A percentile compares a stretch with the other conserved stretches of the same genome.
Conservation (phyloP, 2,888 invertebrate species). For the Drosophila subquinaria region DNA sequence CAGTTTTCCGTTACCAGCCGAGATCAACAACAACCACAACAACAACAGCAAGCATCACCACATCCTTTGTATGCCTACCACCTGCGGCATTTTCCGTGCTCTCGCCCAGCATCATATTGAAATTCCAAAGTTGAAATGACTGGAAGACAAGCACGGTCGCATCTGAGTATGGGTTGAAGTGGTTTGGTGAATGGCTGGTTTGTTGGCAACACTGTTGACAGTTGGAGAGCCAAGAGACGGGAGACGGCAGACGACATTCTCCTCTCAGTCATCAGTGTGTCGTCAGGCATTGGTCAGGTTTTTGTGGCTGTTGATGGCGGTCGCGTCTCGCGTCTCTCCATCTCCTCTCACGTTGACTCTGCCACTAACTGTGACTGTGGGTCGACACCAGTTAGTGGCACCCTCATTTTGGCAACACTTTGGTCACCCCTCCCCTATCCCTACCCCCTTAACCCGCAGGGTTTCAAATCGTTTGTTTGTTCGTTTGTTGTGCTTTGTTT, state of each 20-base stretch:
- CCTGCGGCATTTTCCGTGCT: conserved; percentile 61
- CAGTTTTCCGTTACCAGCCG: neutral
- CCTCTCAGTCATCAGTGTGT: conserved; percentile 48
- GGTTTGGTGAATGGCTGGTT: conserved; percentile 35
- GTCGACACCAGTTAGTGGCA: conserved; percentile 54
- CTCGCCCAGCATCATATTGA: conserved; percentile 68
- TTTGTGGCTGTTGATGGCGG: conserved; percentile 51
- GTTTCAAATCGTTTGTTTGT: conserved; percentile 37
- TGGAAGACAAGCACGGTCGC: conserved; percentile 52
- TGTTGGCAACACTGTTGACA: conserved; percentile 34
- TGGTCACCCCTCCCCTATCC: neutral
- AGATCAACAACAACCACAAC: too few relatives aligned
- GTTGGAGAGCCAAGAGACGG: conserved; percentile 2
- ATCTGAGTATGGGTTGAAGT: conserved; percentile 15
- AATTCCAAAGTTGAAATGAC: conserved; percentile 80
- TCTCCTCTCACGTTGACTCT: conserved; percentile 9
- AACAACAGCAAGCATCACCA: neutral
- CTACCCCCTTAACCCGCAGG: conserved; percentile 7
- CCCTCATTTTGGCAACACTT: conserved; percentile 56
- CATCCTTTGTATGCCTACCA: conserved; percentile 60
- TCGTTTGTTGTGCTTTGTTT: conserved; percentile 39
- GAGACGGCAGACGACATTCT: conserved; percentile 6
- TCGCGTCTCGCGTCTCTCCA: conserved; percentile 46
- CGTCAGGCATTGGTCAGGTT: conserved; percentile 54
- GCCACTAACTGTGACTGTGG: conserved; percentile 7